Base-by-base conservation (phyloP, 1,140 invertebrate genomes). In the Sycobia sp. region DNA sequence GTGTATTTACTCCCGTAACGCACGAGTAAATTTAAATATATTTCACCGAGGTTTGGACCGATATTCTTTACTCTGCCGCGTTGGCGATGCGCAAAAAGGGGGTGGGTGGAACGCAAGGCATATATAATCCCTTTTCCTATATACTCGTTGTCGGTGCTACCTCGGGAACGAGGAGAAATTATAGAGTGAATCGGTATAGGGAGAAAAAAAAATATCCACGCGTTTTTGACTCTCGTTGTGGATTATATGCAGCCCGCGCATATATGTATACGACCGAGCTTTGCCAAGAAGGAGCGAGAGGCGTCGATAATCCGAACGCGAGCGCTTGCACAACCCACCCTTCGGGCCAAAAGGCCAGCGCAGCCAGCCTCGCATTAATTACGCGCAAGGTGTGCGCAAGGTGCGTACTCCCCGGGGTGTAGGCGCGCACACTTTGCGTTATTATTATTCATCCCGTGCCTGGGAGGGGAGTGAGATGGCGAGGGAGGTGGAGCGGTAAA, bases 391-490 rank as follows among this genome's bases (percentile, higher is more conserved):
- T 39, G 58, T n/a, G 34, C 38, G 50, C 46, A 47, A 47, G 56
- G 56, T 47, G 56, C 44, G 23, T 29, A 22, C 56, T 14, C 41
- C 22, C 29, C 27, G 8, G 49, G 5, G 23, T 8, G 29, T 20
- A 44, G 18, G 20, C 16, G 13, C 27, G 14, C 4, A 2, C 29
- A 58, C 41, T 59, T 41, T n/a, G 25, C 58, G 36, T 60, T 60
- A 60, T 60, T 60, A 60, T 60, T 60, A 60, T 51, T 60, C 58
- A 60, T 60, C 58, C 47, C 10, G 3, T 3, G 41, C 25, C 16
- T 32, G 13, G 22, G 43, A 51, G 25, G 49, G 18, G 27, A 13
- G 20, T 43, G 14, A 34, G 23, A 50, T 34, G 13, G 36, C 18
- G 20, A 39, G 22, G 32, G 25, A 50, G 14, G 16, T 22, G 41